These are phyloP conservation scores for Amblyraja radiata DNA, from an alignment of 2,797 vertebrate species.

Conservation along the genomic window DNA sequence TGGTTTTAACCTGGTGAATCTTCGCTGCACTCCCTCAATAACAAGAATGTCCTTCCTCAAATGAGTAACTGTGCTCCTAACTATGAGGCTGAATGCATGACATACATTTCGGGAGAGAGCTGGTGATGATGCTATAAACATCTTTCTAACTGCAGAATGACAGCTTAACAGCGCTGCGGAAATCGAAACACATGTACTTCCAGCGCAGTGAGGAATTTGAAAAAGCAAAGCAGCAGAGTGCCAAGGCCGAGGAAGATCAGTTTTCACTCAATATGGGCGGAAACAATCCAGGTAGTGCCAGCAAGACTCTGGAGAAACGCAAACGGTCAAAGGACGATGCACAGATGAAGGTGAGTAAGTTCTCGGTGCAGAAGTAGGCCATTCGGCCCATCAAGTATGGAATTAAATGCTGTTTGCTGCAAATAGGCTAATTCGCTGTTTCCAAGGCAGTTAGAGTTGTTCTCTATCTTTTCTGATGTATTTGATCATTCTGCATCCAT, in stretches of 20 bases:
- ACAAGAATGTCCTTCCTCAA: too few relatives aligned
- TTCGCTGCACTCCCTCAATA: too few relatives aligned
- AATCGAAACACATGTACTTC: constrained; percentile 71
- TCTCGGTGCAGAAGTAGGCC: too few relatives aligned
- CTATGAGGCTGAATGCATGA: not conserved
- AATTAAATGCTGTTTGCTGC: too few relatives aligned
- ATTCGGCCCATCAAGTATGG: too few relatives aligned
- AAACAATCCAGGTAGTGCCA: constrained; percentile 49
- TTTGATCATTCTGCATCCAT: too few relatives aligned
- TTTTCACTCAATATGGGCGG: constrained; percentile 40
- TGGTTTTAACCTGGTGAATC: too few relatives aligned
- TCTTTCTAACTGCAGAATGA: constrained; percentile 60
- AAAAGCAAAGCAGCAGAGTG: constrained; percentile 64
- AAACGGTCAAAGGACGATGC: constrained; percentile 80
- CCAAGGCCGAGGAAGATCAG: constrained; percentile 63
- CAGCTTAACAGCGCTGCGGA: constrained; percentile 63
- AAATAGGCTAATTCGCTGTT: too few relatives aligned
- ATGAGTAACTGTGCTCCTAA: too few relatives aligned
- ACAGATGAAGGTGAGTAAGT: constrained; percentile 62
- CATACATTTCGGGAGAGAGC: too few relatives aligned
- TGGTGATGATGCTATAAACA: not conserved
- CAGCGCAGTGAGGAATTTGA: constrained; percentile 81
- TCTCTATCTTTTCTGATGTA: not conserved
- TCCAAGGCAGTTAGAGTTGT: too few relatives aligned
- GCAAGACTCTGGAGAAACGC: constrained; percentile 79